Conservation (phyloP, 2,888 invertebrate species). For the Nemotelus pantherinus region DNA sequence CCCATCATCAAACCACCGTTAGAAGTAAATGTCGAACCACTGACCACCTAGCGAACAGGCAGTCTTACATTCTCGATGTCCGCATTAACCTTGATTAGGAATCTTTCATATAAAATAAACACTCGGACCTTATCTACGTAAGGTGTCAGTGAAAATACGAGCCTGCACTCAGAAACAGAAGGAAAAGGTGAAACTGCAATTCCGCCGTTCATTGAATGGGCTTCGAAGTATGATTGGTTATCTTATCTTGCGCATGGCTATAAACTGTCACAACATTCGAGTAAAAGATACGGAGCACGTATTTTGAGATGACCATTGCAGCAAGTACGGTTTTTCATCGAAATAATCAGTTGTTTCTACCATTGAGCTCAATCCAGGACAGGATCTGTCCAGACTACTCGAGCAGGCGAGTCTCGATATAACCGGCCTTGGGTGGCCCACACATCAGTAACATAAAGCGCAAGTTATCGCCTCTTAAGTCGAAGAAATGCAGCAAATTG, state of each 20-base stretch:
- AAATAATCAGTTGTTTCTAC: conserved; percentile 24
- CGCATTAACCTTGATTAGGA: conserved; percentile 29
- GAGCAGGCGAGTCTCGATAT: conserved; percentile 34
- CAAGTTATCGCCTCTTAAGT: conserved; percentile 66
- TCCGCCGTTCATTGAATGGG: background rate
- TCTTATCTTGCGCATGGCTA: conserved; percentile 52
- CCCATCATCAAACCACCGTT: background rate
- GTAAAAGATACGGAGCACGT: conserved; percentile 46
- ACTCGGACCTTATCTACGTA: conserved; percentile 23
- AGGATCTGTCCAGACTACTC: conserved; percentile 30
- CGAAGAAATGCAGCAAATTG: conserved; percentile 66
- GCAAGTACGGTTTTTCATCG: conserved; percentile 6
- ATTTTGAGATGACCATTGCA: conserved; percentile 34
- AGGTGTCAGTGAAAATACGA: conserved; percentile 25
- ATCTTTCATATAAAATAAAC: conserved; percentile 37
- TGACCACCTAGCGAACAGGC: conserved; percentile 16
- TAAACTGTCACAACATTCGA: conserved; percentile 51
- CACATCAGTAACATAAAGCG: conserved; percentile 65
- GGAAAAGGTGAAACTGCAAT: conserved; percentile 28
- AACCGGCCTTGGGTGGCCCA: conserved; percentile 64
- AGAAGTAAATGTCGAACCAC: background rate
- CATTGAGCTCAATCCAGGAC: conserved; percentile 7
- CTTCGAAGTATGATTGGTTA: conserved; percentile 38
- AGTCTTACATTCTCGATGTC: conserved; percentile 9
- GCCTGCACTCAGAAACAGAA: conserved; percentile 19